Percentiles rank a stretch among this genome's conserved stretches.
Evolutionary conservation across 2,113 vertebrate genomes (phyloP).

Genomic region (Furnarius figulus): DNA sequence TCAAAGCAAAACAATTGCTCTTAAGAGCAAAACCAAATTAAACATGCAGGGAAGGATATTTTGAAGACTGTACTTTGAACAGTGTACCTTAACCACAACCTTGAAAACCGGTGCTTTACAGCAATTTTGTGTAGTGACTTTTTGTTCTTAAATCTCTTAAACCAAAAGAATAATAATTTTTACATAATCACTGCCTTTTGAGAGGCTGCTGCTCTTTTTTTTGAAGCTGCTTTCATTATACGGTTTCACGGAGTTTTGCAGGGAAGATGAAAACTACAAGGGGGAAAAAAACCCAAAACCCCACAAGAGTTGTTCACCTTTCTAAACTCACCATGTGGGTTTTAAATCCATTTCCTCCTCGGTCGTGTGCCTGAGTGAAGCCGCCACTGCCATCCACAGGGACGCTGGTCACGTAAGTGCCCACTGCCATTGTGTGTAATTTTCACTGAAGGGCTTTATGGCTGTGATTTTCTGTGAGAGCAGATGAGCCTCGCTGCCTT

Average conservation of each 20-base stretch:
- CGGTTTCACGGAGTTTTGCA: neutral
- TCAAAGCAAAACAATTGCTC: neutral
- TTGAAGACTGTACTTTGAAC: neutral
- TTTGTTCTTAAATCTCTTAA: neutral
- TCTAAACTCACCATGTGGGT: accelerated
- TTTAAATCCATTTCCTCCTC: neutral
- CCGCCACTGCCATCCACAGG: neutral
- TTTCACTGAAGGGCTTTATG: neutral
- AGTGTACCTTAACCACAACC: neutral
- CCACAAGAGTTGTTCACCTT: neutral
- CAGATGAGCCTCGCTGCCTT: neutral
- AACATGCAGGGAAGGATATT: neutral
- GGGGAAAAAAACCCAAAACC: neutral
- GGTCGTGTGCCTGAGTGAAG: neutral
- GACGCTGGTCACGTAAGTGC: neutral
- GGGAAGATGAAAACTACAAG: neutral
- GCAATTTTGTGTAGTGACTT: neutral
- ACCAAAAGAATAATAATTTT: neutral
- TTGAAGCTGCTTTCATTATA: neutral
- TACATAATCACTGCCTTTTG: neutral
- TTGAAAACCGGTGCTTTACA: neutral
- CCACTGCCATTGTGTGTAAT: neutral
- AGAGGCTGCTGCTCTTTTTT: neutral
- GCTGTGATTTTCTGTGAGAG: too few species aligned
- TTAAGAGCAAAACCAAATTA: neutral